These are phyloP conservation scores for Procambarus clarkii DNA, from an alignment of 1,140 invertebrate species.

Conservation along the genomic window DNA sequence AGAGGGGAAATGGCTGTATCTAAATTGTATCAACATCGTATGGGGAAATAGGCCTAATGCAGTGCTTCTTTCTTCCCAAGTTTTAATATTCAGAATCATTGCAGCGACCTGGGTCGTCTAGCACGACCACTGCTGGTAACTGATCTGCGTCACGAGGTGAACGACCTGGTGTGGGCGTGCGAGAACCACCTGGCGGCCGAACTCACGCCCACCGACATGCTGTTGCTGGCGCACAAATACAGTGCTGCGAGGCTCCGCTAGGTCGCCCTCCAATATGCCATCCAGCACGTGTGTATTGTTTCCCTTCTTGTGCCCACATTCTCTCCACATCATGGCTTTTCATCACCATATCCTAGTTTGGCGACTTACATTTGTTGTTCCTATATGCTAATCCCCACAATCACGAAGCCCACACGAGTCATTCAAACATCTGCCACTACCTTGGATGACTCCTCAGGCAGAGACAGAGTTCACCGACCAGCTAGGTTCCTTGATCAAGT, in stretches of 20 bases:
- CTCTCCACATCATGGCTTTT: too few species aligned
- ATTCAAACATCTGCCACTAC: too few species aligned
- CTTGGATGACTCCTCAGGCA: too few species aligned
- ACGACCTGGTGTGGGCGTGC: slow-evolving; percentile 1
- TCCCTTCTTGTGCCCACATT: neutral
- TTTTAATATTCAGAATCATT: too few species aligned
- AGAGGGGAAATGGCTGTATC: neutral
- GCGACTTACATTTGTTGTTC: too few species aligned
- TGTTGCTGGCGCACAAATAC: slow-evolving; percentile 35
- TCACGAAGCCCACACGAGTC: too few species aligned
- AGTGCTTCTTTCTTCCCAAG: neutral
- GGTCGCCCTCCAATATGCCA: slow-evolving; percentile 1
- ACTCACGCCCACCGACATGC: slow-evolving; percentile 13
- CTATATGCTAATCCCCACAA: too few species aligned
- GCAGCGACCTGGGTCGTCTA: neutral
- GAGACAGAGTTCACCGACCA: too few species aligned
- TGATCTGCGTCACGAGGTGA: slow-evolving; percentile 1
- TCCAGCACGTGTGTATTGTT: neutral
- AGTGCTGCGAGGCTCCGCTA: neutral
- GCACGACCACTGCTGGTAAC: slow-evolving; percentile 16
- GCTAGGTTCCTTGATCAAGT: too few species aligned
- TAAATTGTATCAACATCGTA: neutral
- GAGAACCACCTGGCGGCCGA: slow-evolving; percentile 10
- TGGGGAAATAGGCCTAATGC: too few species aligned
- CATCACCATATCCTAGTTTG: too few species aligned